Evolutionary conservation across 2,113 vertebrate genomes (phyloP).

Genomic region (Hemiscyllium ocellatum): DNA sequence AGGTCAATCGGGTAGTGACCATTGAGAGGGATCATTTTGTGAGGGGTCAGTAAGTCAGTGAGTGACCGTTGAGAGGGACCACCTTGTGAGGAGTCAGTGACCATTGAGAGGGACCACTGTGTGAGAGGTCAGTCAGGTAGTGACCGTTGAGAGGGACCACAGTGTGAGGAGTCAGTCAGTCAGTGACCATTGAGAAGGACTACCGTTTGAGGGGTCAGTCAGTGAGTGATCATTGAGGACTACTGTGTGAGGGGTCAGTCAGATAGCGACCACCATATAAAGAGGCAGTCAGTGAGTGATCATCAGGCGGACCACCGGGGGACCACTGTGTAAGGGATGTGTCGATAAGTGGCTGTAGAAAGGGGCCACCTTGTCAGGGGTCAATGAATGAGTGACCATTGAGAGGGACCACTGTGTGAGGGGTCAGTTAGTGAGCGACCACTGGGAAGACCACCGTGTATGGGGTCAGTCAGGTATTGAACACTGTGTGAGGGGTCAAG

Average conservation of each 20-base stretch:
- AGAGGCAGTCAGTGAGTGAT: too few relatives aligned
- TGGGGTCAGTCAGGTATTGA: neutral
- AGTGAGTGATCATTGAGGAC: neutral
- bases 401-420: neutral
- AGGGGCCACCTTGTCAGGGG: too few relatives aligned
- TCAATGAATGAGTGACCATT: neutral
- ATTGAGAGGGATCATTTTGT: neutral
- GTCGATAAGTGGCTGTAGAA: too few relatives aligned
- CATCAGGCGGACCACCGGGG: too few relatives aligned
- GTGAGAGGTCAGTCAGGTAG: too few relatives aligned
- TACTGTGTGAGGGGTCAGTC: neutral
- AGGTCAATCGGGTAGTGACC: neutral
- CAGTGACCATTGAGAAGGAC: too few relatives aligned
- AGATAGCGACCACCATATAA: neutral
- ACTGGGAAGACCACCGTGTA: too few relatives aligned
- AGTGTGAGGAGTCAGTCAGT: too few relatives aligned
- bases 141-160: too few relatives aligned
- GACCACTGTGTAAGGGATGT: neutral
- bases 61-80: too few relatives aligned
- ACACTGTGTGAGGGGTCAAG: too few relatives aligned
- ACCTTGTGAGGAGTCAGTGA: neutral
- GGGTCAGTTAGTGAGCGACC: neutral
- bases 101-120: too few relatives aligned
- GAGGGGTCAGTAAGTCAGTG: neutral
- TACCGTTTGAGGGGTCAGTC: neutral